Percentiles rank a stretch among this genome's conserved stretches.
These are phyloP conservation scores for Caracal caracal DNA, from an alignment of 2,113 vertebrate genomes.

Conservation along the genomic window DNA sequence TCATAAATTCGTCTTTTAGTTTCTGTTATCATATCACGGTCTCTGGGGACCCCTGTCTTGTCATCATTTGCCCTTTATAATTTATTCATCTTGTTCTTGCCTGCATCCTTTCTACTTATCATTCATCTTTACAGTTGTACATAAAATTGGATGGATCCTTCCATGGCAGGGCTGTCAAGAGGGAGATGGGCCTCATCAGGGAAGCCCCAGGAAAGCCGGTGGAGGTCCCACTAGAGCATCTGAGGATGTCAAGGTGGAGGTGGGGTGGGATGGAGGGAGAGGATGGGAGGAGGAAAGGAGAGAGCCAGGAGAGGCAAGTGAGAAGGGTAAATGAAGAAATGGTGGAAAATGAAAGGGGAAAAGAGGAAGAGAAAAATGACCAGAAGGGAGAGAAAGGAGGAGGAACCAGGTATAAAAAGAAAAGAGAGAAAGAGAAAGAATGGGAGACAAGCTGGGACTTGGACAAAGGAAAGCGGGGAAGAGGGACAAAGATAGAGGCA, in stretches of 20 bases:
- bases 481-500: neutral
- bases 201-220: slow-evolving; percentile 78
- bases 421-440: neutral
- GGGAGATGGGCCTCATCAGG: slow-evolving; percentile 80
- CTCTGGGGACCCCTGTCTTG: slow-evolving; percentile 86
- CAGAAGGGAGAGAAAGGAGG: neutral
- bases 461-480: neutral
- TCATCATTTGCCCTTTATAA: slow-evolving; percentile 92
- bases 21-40: slow-evolving; percentile 89
- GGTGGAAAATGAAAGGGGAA: neutral
- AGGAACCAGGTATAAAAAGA: neutral
- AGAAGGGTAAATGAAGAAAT: neutral
- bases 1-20: slow-evolving; percentile 89
- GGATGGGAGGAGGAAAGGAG: neutral
- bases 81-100: slow-evolving; percentile 90
- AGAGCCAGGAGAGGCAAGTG: neutral
- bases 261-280: neutral
- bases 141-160: slow-evolving; percentile 90
- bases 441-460: neutral
- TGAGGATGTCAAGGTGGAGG: slow-evolving; percentile 50
- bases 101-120: slow-evolving; percentile 88
- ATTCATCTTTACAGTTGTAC: slow-evolving; percentile 90
- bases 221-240: slow-evolving; percentile 66
- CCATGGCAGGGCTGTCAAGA: slow-evolving; percentile 78
- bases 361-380: neutral